These are phyloP conservation scores for Steromphala cineraria DNA, from an alignment of 2,888 invertebrate species.

Conservation along the genomic window DNA sequence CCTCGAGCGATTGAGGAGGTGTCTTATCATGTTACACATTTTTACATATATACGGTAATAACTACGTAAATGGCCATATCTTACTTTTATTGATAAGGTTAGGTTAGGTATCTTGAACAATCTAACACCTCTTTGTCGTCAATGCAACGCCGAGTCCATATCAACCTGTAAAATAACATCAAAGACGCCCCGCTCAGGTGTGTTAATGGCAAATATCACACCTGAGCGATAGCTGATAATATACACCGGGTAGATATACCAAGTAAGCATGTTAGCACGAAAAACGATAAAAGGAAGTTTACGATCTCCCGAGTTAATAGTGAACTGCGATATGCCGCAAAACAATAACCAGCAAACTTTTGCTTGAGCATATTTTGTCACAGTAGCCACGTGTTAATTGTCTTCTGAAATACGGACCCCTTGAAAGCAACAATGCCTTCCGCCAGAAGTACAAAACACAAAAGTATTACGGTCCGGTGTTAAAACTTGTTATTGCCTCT, in stretches of 20 bases:
- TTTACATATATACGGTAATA: too few relatives aligned
- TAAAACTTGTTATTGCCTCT: too few relatives aligned
- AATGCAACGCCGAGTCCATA: background rate
- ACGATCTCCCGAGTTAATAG: background rate
- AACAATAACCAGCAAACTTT: background rate
- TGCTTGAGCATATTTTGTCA: too few relatives aligned
- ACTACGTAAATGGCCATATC: too few relatives aligned
- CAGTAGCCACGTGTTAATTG: too few relatives aligned
- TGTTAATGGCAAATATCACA: background rate
- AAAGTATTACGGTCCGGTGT: too few relatives aligned
- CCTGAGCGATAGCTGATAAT: background rate
- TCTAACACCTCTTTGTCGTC: background rate
- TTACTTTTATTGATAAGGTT: too few relatives aligned
- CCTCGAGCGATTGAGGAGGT: too few relatives aligned
- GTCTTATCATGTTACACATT: too few relatives aligned
- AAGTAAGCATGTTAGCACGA: background rate
- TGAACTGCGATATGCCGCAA: background rate
- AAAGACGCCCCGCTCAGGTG: background rate
- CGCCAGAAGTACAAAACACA: too few relatives aligned
- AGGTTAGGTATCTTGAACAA: background rate
- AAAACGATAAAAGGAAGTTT: background rate
- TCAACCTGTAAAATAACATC: background rate
- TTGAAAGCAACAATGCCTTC: too few relatives aligned
- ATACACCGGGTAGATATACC: background rate
- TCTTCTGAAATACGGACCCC: too few relatives aligned